These are phyloP conservation scores for Trichomalopsis sarcophagae DNA, from an alignment of 1,140 invertebrate genomes.

Conservation along the genomic window DNA sequence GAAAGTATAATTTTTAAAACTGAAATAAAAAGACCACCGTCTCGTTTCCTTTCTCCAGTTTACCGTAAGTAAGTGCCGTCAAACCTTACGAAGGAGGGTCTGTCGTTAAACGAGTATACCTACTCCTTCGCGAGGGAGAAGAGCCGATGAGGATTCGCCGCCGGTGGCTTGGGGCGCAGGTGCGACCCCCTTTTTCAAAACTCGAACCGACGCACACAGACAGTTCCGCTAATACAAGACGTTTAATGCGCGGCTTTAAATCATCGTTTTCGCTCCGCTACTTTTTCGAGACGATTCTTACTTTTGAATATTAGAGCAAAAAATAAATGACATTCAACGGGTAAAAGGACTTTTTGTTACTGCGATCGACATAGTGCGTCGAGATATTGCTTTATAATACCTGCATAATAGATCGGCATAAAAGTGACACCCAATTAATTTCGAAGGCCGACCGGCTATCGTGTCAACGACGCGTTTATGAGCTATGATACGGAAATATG, in stretches of 20 bases:
- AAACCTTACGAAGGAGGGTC: background rate
- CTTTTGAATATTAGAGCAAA: no score
- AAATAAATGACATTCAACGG: no score
- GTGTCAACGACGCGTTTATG: background rate
- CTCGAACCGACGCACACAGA: no score
- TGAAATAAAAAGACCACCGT: background rate
- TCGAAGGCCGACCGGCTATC: background rate
- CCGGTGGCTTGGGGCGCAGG: constrained; percentile 54
- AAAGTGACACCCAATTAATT: background rate
- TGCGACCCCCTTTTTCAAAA: constrained; percentile 61
- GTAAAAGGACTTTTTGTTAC: no score
- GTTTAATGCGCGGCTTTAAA: constrained; percentile 26
- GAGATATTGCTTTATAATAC: background rate
- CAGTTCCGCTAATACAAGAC: background rate
- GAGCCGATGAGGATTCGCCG: background rate
- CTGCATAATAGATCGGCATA: background rate
- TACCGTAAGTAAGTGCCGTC: background rate
- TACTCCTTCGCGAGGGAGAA: constrained; percentile 11
- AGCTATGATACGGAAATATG: background rate
- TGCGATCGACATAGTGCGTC: no score
- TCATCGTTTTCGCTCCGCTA: background rate
- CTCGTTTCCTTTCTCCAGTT: background rate
- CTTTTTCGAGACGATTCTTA: no score
- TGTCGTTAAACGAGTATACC: no score
- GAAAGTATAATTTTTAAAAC: background rate